A percentile compares a stretch with the other conserved stretches of the same genome.
These are phyloP conservation scores for Perizoma flavofasciatum DNA, from an alignment of 2,888 invertebrate species.

Conservation along the genomic window DNA sequence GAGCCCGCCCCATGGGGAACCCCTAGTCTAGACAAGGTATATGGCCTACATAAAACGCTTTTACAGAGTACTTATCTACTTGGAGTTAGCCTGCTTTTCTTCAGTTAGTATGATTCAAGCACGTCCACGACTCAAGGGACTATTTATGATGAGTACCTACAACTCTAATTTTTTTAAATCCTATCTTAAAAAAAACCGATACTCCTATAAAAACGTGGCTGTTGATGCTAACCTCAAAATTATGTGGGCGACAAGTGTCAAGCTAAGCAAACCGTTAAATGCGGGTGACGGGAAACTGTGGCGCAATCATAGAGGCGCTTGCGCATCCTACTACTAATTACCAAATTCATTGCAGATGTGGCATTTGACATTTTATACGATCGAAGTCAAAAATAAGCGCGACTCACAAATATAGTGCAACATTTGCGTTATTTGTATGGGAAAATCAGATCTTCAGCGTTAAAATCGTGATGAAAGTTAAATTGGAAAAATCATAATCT, in stretches of 20 bases:
- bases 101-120: too few relatives aligned
- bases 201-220: too few relatives aligned
- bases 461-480: slow-evolving; percentile 5
- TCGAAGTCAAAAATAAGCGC: too few relatives aligned
- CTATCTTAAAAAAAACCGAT: too few relatives aligned
- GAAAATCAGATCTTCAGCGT: background rate
- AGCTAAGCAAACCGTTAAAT: slow-evolving; percentile 41
- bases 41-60: slow-evolving; percentile 22
- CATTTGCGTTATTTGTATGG: background rate
- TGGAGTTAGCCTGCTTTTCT: too few relatives aligned
- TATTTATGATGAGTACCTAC: too few relatives aligned
- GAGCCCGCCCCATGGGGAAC: slow-evolving; percentile 27
- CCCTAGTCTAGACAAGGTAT: slow-evolving; percentile 31
- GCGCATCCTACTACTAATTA: slow-evolving; percentile 27
- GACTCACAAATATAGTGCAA: too few relatives aligned
- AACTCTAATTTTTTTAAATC: too few relatives aligned
- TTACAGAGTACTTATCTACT: background rate
- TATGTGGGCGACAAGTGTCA: slow-evolving; percentile 41
- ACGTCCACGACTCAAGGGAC: too few relatives aligned
- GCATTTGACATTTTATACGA: background rate
- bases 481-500: slow-evolving; percentile 39
- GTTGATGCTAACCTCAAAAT: slow-evolving; percentile 37
- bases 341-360: slow-evolving; percentile 22
- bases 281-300: slow-evolving; percentile 53
- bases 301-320: slow-evolving; percentile 33